phyloP scores from a whole-genome alignment of 2,113 vertebrate species.

The Stictonetta naevosa region DNA sequence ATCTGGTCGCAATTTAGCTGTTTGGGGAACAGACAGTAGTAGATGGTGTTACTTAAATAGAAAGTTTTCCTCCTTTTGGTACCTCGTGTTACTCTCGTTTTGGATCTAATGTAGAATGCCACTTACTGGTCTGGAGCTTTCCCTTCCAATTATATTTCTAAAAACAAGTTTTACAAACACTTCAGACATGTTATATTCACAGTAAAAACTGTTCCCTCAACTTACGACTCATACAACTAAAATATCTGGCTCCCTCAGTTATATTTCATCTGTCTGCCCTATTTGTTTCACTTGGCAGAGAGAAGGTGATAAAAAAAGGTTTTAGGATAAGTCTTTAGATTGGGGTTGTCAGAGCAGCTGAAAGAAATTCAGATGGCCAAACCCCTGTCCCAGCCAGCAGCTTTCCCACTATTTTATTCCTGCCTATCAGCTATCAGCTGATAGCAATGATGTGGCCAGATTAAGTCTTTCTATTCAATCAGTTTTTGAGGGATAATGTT shows the following conservation, averaged over 20 bases:
- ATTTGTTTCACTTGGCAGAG: slow-evolving; percentile 39
- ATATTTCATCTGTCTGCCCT: neutral
- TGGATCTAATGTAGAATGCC: neutral
- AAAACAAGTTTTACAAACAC: neutral
- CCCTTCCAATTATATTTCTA: neutral
- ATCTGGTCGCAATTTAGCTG: neutral
- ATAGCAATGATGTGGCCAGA: neutral
- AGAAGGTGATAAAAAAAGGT: neutral
- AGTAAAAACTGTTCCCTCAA: neutral
- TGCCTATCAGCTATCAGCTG: slow-evolving; percentile 29
- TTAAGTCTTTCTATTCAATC: slow-evolving; percentile 45
- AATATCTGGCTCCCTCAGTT: neutral
- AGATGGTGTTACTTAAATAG: neutral
- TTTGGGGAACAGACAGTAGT: neutral
- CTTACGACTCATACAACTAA: neutral
- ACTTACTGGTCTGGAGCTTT: neutral
- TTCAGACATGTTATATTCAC: neutral
- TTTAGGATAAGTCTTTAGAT: slow-evolving; percentile 15
- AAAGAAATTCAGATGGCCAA: slow-evolving; percentile 48
- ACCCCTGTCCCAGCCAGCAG: slow-evolving; percentile 15
- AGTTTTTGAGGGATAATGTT: slow-evolving; percentile 20
- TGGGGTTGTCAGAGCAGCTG: slow-evolving; percentile 33
- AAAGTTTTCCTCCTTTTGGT: neutral
- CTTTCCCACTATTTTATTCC: slow-evolving; percentile 45
- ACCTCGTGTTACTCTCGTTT: neutral